These are phyloP conservation scores for Galbula dea DNA, from an alignment of 2,113 vertebrate species.

Conservation along the genomic window DNA sequence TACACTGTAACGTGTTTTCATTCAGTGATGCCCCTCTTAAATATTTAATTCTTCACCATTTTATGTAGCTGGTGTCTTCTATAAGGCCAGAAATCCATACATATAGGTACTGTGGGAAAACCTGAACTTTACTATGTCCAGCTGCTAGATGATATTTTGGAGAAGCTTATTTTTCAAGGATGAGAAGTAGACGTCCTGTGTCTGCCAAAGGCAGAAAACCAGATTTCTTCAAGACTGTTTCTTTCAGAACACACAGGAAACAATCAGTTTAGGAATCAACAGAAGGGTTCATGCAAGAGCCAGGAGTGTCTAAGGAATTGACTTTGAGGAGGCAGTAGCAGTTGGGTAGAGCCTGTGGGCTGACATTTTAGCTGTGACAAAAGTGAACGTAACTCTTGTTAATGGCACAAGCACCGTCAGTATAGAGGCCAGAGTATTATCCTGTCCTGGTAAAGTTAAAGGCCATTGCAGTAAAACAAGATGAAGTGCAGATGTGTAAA, in stretches of 20 bases:
- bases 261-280: accelerated
- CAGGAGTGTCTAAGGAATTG: not conserved
- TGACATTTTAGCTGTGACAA: not conserved
- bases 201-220: not conserved
- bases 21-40: not conserved
- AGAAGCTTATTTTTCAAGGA: not conserved
- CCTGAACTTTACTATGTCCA: accelerated
- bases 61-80: not conserved
- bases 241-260: not conserved
- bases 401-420: not conserved
- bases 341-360: not conserved
- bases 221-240: not conserved
- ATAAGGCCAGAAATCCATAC: not conserved
- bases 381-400: not conserved
- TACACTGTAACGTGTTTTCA: accelerated
- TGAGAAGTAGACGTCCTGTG: not conserved
- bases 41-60: not conserved
- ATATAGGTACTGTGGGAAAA: not conserved
- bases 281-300: not conserved
- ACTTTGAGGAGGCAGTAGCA: not conserved
- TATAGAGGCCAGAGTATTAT: not conserved
- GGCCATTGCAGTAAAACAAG: not conserved
- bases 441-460: not conserved
- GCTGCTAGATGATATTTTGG: not conserved
- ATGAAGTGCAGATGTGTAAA: not conserved